These are phyloP conservation scores for Tauraco erythrolophus DNA, from an alignment of 2,113 vertebrate species.

Conservation along the genomic window DNA sequence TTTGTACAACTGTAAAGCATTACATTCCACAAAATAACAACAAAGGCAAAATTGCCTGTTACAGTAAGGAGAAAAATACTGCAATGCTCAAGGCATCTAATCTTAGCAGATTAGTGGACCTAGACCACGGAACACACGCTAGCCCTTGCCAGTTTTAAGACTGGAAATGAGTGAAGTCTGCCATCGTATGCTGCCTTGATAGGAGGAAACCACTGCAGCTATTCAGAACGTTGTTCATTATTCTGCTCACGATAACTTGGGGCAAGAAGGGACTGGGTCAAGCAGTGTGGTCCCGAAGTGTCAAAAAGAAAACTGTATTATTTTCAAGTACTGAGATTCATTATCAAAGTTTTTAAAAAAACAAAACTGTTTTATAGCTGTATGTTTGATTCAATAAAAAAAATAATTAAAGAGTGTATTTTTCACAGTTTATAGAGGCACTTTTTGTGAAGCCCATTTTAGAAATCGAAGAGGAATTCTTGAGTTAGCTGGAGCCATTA, in stretches of 20 bases:
- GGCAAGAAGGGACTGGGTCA: neutral
- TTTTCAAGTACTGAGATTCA: neutral
- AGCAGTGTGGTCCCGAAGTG: fast-evolving
- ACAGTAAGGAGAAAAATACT: neutral
- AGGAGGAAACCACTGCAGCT: neutral
- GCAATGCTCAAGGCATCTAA: neutral
- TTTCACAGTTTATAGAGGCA: conserved; percentile 49
- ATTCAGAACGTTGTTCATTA: neutral
- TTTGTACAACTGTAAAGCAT: neutral
- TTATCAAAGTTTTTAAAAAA: neutral
- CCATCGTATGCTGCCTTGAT: neutral
- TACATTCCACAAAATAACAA: neutral
- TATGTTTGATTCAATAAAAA: neutral
- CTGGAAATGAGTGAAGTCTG: neutral
- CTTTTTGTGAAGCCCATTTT: neutral
- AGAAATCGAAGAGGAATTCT: conserved; percentile 79
- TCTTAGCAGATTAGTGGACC: neutral
- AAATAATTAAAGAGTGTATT: neutral
- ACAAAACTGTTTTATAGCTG: neutral
- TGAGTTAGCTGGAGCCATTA: conserved; percentile 83
- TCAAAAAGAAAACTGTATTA: neutral
- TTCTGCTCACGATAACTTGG: neutral
- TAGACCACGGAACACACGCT: neutral
- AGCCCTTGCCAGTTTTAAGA: neutral
- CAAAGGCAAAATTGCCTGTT: neutral